Base-by-base conservation (phyloP, 1,140 invertebrate genomes). In the Hestina assimilis region DNA sequence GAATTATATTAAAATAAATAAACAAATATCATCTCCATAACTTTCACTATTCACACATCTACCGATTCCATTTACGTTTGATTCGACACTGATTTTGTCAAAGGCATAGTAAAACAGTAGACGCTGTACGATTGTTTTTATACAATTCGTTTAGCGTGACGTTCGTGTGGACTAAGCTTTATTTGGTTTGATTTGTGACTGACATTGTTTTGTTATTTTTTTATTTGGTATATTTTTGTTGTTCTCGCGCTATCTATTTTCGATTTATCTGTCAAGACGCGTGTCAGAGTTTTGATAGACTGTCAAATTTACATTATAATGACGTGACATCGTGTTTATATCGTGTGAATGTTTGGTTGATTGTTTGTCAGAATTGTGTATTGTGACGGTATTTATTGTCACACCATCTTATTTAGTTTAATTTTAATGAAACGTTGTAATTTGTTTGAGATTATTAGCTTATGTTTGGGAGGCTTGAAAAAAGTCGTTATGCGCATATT, bases 221-320 rank as follows among this genome's bases (percentile, higher is more conserved):
- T 66, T 66, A 40, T 33, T 55, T 71, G 56, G 72, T 57, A 65
- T 71, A 57, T 74, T 72, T n/a, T 73, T 73, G 67, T 73, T 75
- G 53, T 79, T 66, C 62, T 82, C 35, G 67, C 69, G 70, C 72
- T 81, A 69, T 82, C 70, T 82, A 63, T 75, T 77, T 70, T 66
- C 26, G 42, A 42, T 67, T 64, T 61, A 50, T 64, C 59, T 69
- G 41, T 58, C 61, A 48, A 46, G 69, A 70, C 76, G 79, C 75
- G 83, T 85, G 83, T 63, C 79, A 53, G 45, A 73, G 76, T 83
- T 84, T 70, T 87, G 84, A 85, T 74, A 71, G 75, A 77, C 66
- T 84, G 80, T 87, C 84, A 85, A 81, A 87, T 81, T 79, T 87
- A 76, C 71, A 85, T 87, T 75, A 75, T 75, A 70, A 79, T 69